Conservation (phyloP, 2,797 vertebrate genomes). For the Brachyalestes nurse region DNA sequence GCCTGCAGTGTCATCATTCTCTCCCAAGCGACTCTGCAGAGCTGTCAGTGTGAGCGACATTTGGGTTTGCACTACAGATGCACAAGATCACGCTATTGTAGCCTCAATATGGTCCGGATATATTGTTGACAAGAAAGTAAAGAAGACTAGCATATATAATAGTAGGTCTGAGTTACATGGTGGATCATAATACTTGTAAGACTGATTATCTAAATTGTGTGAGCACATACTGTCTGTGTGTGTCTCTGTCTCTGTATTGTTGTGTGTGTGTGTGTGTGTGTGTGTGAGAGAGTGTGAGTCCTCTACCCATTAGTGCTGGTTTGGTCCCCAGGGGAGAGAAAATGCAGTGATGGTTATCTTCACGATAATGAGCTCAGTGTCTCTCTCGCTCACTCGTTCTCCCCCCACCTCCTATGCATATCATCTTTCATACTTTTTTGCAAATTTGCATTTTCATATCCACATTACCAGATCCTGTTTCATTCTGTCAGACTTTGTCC, state of each 20-base stretch:
- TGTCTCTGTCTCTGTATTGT: not conserved
- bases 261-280: not conserved
- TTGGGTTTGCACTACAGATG: conserved; percentile 4
- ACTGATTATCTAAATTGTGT: not conserved
- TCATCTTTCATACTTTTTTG: conserved; percentile 31
- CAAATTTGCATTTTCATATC: conserved; percentile 37
- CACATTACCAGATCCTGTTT: conserved; percentile 38
- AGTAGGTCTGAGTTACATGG: not conserved
- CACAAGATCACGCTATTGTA: not conserved
- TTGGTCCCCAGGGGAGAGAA: conserved; percentile 28
- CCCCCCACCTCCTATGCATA: not conserved
- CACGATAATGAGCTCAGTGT: conserved; percentile 37
- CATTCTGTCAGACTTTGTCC: not conserved
- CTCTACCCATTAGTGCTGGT: conserved; percentile 28
- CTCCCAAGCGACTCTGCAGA: not conserved
- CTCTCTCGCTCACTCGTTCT: not conserved
- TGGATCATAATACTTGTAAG: not conserved
- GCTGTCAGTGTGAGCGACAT: conserved; percentile 8
- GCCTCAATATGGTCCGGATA: not conserved
- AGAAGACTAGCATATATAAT: not conserved
- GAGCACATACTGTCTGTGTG: not conserved
- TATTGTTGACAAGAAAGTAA: not conserved
- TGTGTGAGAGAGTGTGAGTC: conserved; percentile 31
- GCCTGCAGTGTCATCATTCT: conserved; percentile 2
- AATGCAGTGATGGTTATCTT: conserved; percentile 28